These are phyloP conservation scores for Epistrophe grossulariae DNA, from an alignment of 2,888 invertebrate species.

Conservation along the genomic window DNA sequence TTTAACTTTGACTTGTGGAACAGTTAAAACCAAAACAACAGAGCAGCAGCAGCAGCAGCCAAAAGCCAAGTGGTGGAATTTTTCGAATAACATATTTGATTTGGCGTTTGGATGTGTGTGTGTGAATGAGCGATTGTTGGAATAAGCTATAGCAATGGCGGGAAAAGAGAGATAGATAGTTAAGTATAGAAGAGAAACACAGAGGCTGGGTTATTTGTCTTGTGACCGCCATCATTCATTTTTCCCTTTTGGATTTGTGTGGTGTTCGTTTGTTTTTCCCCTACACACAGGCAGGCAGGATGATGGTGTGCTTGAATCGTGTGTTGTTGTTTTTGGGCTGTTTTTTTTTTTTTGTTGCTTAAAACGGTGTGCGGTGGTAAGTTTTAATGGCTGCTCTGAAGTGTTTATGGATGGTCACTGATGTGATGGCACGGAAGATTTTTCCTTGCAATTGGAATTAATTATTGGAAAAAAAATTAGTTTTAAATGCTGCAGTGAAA, in stretches of 20 bases:
- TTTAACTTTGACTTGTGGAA: conserved; percentile 10
- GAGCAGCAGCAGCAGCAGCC: conserved; percentile 9
- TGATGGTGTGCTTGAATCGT: conserved; percentile 57
- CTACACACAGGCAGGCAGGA: conserved; percentile 47
- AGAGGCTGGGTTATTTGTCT: conserved; percentile 84
- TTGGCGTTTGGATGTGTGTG: not conserved
- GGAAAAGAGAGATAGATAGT: conserved; percentile 64
- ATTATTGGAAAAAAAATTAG: not conserved
- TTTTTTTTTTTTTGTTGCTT: conserved; percentile 15
- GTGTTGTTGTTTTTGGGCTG: too few relatives aligned
- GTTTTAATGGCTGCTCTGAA: conserved; percentile 84
- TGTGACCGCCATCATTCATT: conserved; percentile 83
- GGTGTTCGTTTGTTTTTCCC: conserved; percentile 39
- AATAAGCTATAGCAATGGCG: conserved; percentile 10
- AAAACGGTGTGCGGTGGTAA: conserved; percentile 74
- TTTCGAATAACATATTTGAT: conserved; percentile 17
- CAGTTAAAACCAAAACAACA: conserved; percentile 16
- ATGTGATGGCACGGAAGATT: conserved; percentile 72
- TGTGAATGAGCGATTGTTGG: conserved; percentile 13
- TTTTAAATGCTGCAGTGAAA: conserved; percentile 15
- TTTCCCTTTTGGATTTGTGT: conserved; percentile 72
- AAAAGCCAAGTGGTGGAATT: conserved; percentile 61
- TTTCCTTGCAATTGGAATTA: conserved; percentile 25
- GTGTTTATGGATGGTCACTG: conserved; percentile 82
- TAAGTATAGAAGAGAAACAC: conserved; percentile 71